Evolutionary conservation across 2,888 invertebrate genomes (phyloP).

Genomic region (Cremastobaeus sp.): DNA sequence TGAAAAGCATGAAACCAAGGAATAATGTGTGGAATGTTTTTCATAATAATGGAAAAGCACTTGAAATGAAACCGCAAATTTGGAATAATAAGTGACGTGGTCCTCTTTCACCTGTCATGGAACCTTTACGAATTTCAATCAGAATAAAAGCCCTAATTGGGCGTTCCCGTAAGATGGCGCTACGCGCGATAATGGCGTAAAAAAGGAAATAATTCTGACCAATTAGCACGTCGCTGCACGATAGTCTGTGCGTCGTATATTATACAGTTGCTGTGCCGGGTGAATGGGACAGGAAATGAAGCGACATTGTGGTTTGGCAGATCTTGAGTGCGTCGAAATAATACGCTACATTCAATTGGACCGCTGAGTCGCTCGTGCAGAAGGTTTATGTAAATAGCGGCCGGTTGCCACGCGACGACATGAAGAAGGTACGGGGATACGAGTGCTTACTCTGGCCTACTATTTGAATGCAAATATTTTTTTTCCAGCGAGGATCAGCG

Average conservation of each 20-base stretch:
- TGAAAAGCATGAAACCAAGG: too few relatives aligned
- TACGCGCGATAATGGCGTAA: conserved; percentile 8
- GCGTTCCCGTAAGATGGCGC: too few relatives aligned
- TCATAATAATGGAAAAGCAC: too few relatives aligned
- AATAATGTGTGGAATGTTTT: too few relatives aligned
- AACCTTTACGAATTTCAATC: too few relatives aligned
- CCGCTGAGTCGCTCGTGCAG: conserved; percentile 46
- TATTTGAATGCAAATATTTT: conserved; percentile 73
- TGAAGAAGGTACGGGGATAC: conserved; percentile 64
- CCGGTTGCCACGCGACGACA: conserved; percentile 61
- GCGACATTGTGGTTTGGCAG: conserved; percentile 59
- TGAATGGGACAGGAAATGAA: conserved; percentile 51
- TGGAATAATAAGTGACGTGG: too few relatives aligned
- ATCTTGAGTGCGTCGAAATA: conserved; percentile 63
- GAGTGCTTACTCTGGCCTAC: conserved; percentile 60
- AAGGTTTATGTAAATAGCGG: conserved; percentile 70
- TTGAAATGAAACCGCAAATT: too few relatives aligned
- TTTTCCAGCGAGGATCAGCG: conserved; percentile 34
- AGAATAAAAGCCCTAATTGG: too few relatives aligned
- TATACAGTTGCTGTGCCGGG: conserved; percentile 18
- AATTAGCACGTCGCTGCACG: conserved; percentile 31
- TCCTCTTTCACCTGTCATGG: too few relatives aligned
- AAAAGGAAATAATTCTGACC: conserved; percentile 35
- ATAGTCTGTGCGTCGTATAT: conserved; percentile 21
- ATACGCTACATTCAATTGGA: conserved; percentile 65